These are phyloP conservation scores for Ophion obscuratus DNA, from an alignment of 2,888 invertebrate genomes.

Conservation along the genomic window DNA sequence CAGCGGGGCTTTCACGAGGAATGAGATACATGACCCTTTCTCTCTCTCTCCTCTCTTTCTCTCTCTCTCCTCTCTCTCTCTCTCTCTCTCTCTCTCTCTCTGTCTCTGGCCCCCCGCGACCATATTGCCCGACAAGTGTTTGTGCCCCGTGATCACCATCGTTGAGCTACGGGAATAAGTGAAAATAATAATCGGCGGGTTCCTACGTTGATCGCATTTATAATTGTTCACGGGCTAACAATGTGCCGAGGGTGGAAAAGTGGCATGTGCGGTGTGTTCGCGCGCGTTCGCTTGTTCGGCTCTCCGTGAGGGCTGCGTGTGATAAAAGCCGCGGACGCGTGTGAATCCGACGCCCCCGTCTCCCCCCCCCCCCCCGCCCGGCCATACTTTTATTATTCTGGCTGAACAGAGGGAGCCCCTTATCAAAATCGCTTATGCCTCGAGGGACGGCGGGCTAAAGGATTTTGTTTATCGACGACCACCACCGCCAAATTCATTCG, in stretches of 20 bases:
- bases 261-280: constrained; percentile 11
- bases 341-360: constrained; percentile 47
- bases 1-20: constrained; percentile 60
- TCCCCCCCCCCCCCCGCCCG: constrained; percentile 40
- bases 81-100: constrained; percentile 2
- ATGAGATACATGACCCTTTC: constrained; percentile 29
- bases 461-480: constrained; percentile 82
- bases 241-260: constrained; percentile 13
- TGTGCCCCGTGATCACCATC: constrained; percentile 37
- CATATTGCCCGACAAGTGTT: constrained; percentile 30
- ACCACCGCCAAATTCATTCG: constrained; percentile 81
- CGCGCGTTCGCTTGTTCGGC: constrained; percentile 30
- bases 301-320: constrained; percentile 51
- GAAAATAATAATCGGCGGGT: constrained; percentile 10
- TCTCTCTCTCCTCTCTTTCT: constrained; percentile 14
- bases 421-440: constrained; percentile 83
- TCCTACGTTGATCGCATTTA: constrained; percentile 10
- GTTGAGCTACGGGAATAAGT: constrained; percentile 2
- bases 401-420: constrained; percentile 83
- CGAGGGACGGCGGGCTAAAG: constrained; percentile 81
- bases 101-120: constrained; percentile 25
- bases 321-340: constrained; percentile 66
- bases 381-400: constrained; percentile 74
- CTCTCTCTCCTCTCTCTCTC: neutral
- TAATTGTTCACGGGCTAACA: neutral